phyloP scores from a whole-genome alignment of 2,797 vertebrate genomes.

The Xiphorhynchus erythropygius region DNA sequence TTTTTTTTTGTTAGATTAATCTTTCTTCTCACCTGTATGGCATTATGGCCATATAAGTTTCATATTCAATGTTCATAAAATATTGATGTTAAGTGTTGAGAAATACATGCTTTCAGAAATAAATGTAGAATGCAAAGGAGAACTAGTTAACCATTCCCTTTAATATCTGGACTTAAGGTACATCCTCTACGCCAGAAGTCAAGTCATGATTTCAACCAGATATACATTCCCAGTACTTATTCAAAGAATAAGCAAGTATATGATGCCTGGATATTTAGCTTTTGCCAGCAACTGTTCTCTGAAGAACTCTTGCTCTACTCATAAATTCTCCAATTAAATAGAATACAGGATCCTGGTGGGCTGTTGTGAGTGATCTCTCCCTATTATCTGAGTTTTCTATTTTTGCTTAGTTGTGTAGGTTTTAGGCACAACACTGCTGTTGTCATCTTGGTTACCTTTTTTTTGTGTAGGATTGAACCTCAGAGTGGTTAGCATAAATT shows the following conservation, averaged over 20 bases:
- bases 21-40: neutral
- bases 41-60: neutral
- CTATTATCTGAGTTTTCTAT: accelerated
- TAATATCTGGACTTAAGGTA: neutral
- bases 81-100: neutral
- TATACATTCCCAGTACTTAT: neutral
- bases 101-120: neutral
- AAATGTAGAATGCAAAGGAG: neutral
- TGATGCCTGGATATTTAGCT: neutral
- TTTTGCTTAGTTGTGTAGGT: neutral
- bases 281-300: neutral
- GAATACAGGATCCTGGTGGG: neutral
- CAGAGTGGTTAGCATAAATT: neutral
- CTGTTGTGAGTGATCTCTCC: neutral
- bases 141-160: neutral
- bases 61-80: neutral
- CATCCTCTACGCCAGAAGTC: neutral
- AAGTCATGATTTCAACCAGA: neutral
- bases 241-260: neutral
- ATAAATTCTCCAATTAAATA: neutral
- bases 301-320: neutral
- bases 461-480: neutral
- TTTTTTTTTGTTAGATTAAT: neutral
- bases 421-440: neutral
- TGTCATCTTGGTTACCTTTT: neutral